Evolutionary conservation across 2,888 invertebrate species (phyloP).

Genomic region (Baronia brevicornis): DNA sequence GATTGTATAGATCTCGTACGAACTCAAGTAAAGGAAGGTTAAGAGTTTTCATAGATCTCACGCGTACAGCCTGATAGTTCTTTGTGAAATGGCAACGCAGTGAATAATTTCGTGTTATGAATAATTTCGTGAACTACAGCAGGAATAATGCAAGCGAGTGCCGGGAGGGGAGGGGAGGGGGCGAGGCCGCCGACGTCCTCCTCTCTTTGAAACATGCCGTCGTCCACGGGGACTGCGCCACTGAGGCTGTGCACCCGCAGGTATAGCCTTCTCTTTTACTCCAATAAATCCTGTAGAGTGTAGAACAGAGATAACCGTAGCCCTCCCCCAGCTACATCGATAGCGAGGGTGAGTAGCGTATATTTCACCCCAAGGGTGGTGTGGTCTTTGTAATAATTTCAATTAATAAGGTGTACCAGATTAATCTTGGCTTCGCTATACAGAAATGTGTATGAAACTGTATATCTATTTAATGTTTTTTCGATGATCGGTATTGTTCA

Average conservation of each 20-base stretch:
- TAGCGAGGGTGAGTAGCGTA: conserved; percentile 15
- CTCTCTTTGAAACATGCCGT: conserved; percentile 91
- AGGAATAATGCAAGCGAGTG: conserved; percentile 69
- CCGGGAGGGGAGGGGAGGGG: conserved; percentile 71
- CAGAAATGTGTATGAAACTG: conserved; percentile 1
- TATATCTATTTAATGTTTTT: too few species aligned
- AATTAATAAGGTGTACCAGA: conserved; percentile 47
- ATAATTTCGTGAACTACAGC: conserved; percentile 26
- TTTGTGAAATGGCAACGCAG: too few species aligned
- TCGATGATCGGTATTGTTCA: too few species aligned
- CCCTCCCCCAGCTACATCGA: conserved; percentile 1
- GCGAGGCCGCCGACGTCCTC: conserved; percentile 91
- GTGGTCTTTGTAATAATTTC: conserved; percentile 38
- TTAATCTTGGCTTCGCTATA: conserved; percentile 15
- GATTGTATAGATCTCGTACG: too few species aligned
- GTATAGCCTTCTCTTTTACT: conserved; percentile 47
- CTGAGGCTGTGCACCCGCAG: conserved; percentile 71
- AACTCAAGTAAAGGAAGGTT: too few species aligned
- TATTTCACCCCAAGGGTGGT: conserved; percentile 22
- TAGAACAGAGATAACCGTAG: conserved; percentile 24
- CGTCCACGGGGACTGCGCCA: conserved; percentile 82
- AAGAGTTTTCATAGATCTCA: too few species aligned
- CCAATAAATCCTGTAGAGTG: conserved; percentile 4
- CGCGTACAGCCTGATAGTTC: too few species aligned
- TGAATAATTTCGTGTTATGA: too few species aligned